Conservation (phyloP, 1,140 invertebrate genomes). For the Scaptodrosophila lebanonensis region DNA sequence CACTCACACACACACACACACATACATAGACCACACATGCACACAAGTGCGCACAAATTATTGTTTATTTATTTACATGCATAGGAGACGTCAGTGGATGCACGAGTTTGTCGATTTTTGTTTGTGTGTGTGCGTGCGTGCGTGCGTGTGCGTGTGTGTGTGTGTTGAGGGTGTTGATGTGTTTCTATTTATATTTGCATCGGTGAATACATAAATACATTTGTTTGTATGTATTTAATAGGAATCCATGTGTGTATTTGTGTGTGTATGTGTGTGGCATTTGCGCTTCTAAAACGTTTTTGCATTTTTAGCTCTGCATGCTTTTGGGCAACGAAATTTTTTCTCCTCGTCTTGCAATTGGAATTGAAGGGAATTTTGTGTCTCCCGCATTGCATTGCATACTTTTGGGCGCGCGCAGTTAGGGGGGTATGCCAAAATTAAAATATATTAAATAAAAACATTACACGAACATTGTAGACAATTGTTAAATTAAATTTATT, state of each 20-base stretch:
- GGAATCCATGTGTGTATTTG: not conserved
- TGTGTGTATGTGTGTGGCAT: slow-evolving; percentile 14
- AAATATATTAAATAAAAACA: not conserved
- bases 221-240: slow-evolving; percentile 1
- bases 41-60: slow-evolving; percentile 44
- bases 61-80: slow-evolving; percentile 68
- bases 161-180: not conserved
- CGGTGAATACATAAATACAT: not conserved
- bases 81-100: not conserved
- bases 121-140: no score
- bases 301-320: slow-evolving; percentile 12
- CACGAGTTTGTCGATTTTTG: no score
- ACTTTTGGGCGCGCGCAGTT: slow-evolving; percentile 29
- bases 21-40: slow-evolving; percentile 1
- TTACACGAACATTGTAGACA: no score
- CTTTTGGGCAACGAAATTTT: no score
- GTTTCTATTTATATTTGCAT: slow-evolving; percentile 17
- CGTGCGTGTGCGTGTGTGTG: not conserved
- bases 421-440: slow-evolving; percentile 9
- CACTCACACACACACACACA: slow-evolving; percentile 1
- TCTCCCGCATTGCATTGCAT: slow-evolving; percentile 32
- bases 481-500: no score
- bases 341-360: no score
- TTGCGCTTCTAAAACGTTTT: slow-evolving; percentile 28
- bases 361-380: slow-evolving; percentile 17